Evolutionary conservation across 1,140 invertebrate genomes (phyloP), one percentile per base, ranked within the genome.

Genomic region (Holotrichia oblita): DNA sequence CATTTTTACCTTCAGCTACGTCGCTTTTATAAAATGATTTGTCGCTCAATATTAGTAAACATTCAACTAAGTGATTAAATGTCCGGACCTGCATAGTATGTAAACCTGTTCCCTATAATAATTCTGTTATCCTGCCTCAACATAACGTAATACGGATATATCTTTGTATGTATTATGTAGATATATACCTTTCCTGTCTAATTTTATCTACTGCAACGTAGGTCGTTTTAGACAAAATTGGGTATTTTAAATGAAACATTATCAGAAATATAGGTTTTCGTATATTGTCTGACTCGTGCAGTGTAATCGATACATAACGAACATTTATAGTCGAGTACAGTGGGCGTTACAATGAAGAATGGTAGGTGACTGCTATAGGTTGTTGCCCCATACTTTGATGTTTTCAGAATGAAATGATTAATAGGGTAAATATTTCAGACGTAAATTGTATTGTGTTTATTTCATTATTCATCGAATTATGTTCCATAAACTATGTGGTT

Each of bases 171-270:
- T 48, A n/a, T 48, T n/a, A n/a, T 8, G n/a, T 48, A n/a, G 44
- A 48, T 48, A 48, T 48, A 48, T 2, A 10, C 44, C 44, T 48
- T 3, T 48, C 44, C 4, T 3, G 44, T 48, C n/a, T n/a, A 48
- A 48, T 48, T 48, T 48, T 48, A 48, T 48, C 44, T 48, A n/a
- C n/a, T 48, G 44, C n/a, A 3, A n/a, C 44, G 44, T 48, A 48
- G 44, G 44, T 48, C 44, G 44, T n/a, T 48, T 48, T 12, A 10
- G n/a, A 48, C 44, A 48, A n/a, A 48, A 48, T n/a, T 10, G 12
- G n/a, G 12, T 48, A 48, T 48, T 48, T 48, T 48, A 48, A 48
- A 48, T n/a, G 12, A n/a, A 10, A n/a, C n/a, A 48, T 48, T 48
- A 12, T 12, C n/a, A n/a, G n/a, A n/a, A n/a, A n/a, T n/a, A n/a